Evolutionary conservation across 2,888 invertebrate genomes (phyloP).

Genomic region (Tachina grossa): DNA sequence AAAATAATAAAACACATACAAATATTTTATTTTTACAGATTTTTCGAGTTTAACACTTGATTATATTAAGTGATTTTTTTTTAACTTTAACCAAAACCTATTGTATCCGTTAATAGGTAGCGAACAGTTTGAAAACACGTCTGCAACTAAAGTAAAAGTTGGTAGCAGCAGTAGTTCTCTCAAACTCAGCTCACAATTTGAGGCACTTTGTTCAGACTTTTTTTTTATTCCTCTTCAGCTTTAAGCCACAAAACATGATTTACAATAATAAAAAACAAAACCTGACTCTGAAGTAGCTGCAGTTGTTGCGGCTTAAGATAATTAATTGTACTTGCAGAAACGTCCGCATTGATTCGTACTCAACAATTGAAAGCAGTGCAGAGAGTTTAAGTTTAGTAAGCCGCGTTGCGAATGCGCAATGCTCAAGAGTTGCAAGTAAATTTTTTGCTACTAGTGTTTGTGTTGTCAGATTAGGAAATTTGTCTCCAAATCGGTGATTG

Average conservation of each 20-base stretch:
- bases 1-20: slow-evolving; percentile 35
- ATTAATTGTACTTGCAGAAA: slow-evolving; percentile 31
- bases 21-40: neutral
- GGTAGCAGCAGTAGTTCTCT: slow-evolving; percentile 68
- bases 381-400: slow-evolving; percentile 48
- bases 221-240: neutral
- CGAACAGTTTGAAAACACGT: slow-evolving; percentile 74
- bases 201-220: slow-evolving; percentile 41
- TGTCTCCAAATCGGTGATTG: too few species aligned
- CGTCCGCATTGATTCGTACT: slow-evolving; percentile 43
- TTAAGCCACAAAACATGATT: slow-evolving; percentile 63
- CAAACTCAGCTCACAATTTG: slow-evolving; percentile 45
- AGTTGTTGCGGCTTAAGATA: neutral
- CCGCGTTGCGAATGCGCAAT: slow-evolving; percentile 62
- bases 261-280: slow-evolving; percentile 26
- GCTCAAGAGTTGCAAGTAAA: neutral
- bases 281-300: neutral
- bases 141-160: slow-evolving; percentile 74
- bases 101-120: slow-evolving; percentile 66
- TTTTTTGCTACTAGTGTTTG: neutral
- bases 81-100: slow-evolving; percentile 1
- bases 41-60: slow-evolving; percentile 14
- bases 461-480: too few species aligned
- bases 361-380: slow-evolving; percentile 34
- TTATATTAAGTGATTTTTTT: slow-evolving; percentile 21